phyloP scores from a whole-genome alignment of 2,113 vertebrate genomes.

The Podilymbus podiceps region DNA sequence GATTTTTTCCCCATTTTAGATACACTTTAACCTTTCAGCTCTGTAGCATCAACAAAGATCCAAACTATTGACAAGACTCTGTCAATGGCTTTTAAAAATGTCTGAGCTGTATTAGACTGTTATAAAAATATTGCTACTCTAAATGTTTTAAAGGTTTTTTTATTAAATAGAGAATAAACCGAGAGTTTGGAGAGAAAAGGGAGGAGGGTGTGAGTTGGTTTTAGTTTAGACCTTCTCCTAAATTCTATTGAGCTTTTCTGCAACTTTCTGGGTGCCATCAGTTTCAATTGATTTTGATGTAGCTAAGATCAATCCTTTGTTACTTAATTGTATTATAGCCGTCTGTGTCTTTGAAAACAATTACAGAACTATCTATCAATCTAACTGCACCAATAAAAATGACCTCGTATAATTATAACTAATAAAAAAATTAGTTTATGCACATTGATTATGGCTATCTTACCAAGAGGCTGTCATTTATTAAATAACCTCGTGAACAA shows the following conservation, averaged over 20 bases:
- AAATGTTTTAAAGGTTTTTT: not conserved
- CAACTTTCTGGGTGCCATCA: slow-evolving; percentile 2
- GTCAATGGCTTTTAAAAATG: not conserved
- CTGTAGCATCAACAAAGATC: not conserved
- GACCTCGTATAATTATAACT: slow-evolving; percentile 38
- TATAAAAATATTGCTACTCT: not conserved
- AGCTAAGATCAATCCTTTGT: slow-evolving; percentile 48
- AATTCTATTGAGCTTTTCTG: not conserved
- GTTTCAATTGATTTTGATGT: slow-evolving; percentile 47
- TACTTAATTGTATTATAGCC: slow-evolving; percentile 48
- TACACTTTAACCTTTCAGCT: slow-evolving; percentile 35
- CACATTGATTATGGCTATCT: slow-evolving; percentile 35
- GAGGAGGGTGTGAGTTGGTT: not conserved
- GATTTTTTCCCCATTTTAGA: slow-evolving; percentile 50
- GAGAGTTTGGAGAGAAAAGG: not conserved
- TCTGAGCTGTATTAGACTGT: not conserved
- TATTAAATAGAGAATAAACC: not conserved
- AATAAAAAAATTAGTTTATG: slow-evolving; percentile 57
- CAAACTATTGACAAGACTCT: not conserved
- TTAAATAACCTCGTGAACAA: slow-evolving; percentile 6
- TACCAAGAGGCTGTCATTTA: slow-evolving; percentile 20
- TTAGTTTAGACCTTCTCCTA: not conserved
- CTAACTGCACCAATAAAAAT: slow-evolving; percentile 27
- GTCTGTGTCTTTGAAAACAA: slow-evolving; percentile 42
- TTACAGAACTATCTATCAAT: slow-evolving; percentile 44